Conservation (phyloP, 2,113 vertebrate genomes). For the Eubucco bourcierii region DNA sequence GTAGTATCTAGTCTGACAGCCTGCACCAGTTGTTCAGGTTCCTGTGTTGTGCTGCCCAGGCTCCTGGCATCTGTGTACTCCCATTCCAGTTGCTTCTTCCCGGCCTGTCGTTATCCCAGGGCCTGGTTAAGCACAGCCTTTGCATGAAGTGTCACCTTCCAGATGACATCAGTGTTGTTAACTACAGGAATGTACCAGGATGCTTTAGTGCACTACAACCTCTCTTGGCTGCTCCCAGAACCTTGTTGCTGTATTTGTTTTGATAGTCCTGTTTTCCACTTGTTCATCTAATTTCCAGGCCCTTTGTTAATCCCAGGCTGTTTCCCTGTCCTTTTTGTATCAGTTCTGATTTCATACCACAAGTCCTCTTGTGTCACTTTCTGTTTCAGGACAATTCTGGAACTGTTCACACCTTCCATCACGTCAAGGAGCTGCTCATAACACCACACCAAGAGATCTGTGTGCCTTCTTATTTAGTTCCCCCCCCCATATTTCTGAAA, state of each 20-base stretch:
- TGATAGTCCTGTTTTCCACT: neutral
- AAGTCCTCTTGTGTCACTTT: neutral
- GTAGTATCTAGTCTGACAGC: constrained; percentile 5
- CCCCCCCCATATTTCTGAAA: neutral
- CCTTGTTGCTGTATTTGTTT: neutral
- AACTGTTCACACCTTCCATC: neutral
- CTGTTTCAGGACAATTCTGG: neutral
- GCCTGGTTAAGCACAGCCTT: neutral
- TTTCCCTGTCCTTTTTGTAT: neutral
- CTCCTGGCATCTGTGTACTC: neutral
- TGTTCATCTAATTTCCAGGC: neutral
- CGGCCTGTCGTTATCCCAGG: neutral
- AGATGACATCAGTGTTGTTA: neutral
- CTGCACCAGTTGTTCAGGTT: constrained; percentile 5
- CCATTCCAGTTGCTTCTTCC: neutral
- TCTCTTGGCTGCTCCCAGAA: neutral
- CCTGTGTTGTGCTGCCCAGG: neutral
- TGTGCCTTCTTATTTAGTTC: neutral
- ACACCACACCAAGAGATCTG: neutral
- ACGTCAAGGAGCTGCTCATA: neutral
- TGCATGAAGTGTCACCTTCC: neutral
- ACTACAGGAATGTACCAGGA: neutral
- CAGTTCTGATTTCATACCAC: neutral
- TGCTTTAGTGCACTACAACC: accelerated
- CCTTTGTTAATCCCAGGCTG: neutral